Evolutionary conservation across 2,888 invertebrate genomes (phyloP).

Genomic region (Lepidocyrtoides sp.): DNA sequence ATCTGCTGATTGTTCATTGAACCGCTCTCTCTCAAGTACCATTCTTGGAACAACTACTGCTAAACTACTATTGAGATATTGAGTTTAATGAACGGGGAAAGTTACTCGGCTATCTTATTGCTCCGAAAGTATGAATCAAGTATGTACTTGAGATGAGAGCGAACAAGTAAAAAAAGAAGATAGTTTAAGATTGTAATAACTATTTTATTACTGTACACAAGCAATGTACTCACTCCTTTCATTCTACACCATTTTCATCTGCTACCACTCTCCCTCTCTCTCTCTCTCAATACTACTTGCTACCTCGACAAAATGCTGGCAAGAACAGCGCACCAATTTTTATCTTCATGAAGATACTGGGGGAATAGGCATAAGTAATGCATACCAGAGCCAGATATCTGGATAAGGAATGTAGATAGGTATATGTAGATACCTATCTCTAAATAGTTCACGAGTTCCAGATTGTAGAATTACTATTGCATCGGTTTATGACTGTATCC

Average conservation of each 20-base stretch:
- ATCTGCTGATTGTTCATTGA: slow-evolving; percentile 85
- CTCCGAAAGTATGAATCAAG: not conserved
- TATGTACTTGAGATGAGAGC: slow-evolving; percentile 33
- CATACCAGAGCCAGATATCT: not conserved
- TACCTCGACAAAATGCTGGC: not conserved
- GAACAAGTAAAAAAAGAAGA: not conserved
- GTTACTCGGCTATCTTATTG: slow-evolving; percentile 53
- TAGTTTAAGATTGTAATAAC: slow-evolving; percentile 59
- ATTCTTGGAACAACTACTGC: slow-evolving; percentile 49
- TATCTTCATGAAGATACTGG: not conserved
- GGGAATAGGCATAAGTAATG: not conserved
- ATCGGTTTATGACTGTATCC: slow-evolving; percentile 42
- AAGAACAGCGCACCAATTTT: slow-evolving; percentile 40
- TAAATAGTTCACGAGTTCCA: slow-evolving; percentile 13
- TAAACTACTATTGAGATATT: slow-evolving; percentile 75
- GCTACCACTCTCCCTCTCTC: no score
- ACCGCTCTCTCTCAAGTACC: slow-evolving; percentile 79
- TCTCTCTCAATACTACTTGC: no score
- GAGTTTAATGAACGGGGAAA: slow-evolving; percentile 80
- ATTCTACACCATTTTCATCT: slow-evolving; percentile 21
- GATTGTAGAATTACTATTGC: slow-evolving; percentile 45
- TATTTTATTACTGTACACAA: slow-evolving; percentile 43
- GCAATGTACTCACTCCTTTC: slow-evolving; percentile 42
- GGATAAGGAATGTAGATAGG: not conserved
- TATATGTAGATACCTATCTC: not conserved